Evolutionary conservation across 2,797 vertebrate genomes (phyloP), one percentile per base, ranked within the genome.

Genomic region (Heliangelus exortis): DNA sequence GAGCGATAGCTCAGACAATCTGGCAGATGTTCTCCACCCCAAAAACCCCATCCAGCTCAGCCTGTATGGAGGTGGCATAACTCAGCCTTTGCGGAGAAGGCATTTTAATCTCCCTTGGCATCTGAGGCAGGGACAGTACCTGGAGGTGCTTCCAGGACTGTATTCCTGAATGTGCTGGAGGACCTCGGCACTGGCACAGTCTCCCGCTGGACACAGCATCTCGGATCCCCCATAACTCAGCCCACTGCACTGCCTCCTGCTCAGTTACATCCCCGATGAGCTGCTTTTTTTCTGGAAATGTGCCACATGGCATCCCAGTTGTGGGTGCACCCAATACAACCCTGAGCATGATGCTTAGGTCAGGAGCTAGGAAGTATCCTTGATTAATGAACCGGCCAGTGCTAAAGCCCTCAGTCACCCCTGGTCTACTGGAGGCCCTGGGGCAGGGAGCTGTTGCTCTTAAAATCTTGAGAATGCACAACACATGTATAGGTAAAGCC

Each of bases 161-260:
- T 34, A 68, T 43, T 80, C 84, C n/a, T 20, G 16, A 6, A 1
- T 47, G 33, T 71, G 23, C 33, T 7, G 2, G 61, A 74, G 67
- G 45, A 43, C 15, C 25, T 41, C 15, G 22, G 11, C 41, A 54
- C 14, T 31, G 22, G 22, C 45, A 21, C n/a, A 51, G 26, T 20
- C 43, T n/a, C n/a, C 22, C 41, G 0, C 6, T 0, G 0, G 33
- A 41, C 0, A 0, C 0, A 0, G 26, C 55, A 39, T 16, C 71
- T 55, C 9, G 2, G 26, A 73, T 84, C 53, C 43, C 43, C 43
- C 8, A 2, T 20, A 51, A 23, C 1, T 0, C 48, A 34, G 7
- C 39, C n/a, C 45, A 21, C 17, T 45, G 41, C 17, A 19, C 23
- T n/a, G n/a, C 55, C 47, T 87, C n/a, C 78, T 59, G 61, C 51